Evolutionary conservation across 2,888 invertebrate genomes (phyloP).

Genomic region (Sminthurides aquaticus): DNA sequence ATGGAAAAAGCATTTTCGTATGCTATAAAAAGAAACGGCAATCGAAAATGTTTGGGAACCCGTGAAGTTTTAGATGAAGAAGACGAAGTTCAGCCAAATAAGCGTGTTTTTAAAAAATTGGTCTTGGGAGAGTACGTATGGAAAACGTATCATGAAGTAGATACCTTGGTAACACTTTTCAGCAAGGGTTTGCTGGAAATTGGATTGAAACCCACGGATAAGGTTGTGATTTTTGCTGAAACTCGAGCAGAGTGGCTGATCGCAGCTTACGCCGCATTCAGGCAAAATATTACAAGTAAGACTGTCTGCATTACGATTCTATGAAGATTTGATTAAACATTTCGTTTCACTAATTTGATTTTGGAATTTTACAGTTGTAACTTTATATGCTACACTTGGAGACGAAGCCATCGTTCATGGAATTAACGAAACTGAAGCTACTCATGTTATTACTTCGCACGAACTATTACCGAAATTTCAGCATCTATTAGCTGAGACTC

Average conservation of each 20-base stretch:
- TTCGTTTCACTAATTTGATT: neutral
- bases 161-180: conserved; percentile 65
- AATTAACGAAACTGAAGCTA: conserved; percentile 92
- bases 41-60: conserved; percentile 76
- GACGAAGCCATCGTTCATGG: conserved; percentile 95
- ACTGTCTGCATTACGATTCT: neutral
- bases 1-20: conserved; percentile 76
- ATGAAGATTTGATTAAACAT: neutral
- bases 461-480: conserved; percentile 87
- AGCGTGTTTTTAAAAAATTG: conserved; percentile 92
- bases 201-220: conserved; percentile 64
- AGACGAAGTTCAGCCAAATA: conserved; percentile 89
- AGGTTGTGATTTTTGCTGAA: conserved; percentile 91
- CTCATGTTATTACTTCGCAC: conserved; percentile 84
- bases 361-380: conserved; percentile 61
- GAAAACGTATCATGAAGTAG: conserved; percentile 74
- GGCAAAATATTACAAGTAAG: conserved; percentile 76
- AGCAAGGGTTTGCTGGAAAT: conserved; percentile 76
- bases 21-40: conserved; percentile 64
- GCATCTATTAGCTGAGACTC: conserved; percentile 63
- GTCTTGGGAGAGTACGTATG: conserved; percentile 89
- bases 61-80: conserved; percentile 84
- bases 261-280: conserved; percentile 90
- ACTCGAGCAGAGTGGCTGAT: conserved; percentile 98
- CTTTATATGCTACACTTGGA: conserved; percentile 92